Base-by-base conservation (phyloP, 2,113 vertebrate genomes). In the Amblyornis subalaris region DNA sequence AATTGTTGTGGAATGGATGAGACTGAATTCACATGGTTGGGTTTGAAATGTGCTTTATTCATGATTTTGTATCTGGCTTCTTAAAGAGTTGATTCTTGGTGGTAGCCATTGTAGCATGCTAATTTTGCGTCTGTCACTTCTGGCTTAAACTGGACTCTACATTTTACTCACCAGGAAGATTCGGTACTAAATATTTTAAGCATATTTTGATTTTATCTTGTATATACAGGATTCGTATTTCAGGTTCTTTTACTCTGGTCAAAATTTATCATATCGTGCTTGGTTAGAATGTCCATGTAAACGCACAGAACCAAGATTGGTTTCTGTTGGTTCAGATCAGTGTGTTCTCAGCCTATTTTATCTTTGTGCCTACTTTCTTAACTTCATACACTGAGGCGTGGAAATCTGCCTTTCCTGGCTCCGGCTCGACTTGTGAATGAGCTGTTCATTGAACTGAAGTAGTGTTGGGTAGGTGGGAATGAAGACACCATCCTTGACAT, bases 401-500 rank as follows among this genome's bases (percentile, higher is more conserved):
- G 76, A 70, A 90, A 28, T 83, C 26, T 54, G 54, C 31, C 54
- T 75, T 79, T 91, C 36, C 66, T 73, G 85, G 11, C 76, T 92
- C 31, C 0, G 0, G 31, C 76, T 90, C 3, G 5, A 12, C 47
- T 94, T 86, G 45, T 95, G 89, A 94, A 89, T 96, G 94, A 96
- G 90, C 82, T 71, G 72, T 89, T 94, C 90, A 24, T 54, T 94
- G 88, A 86, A 28, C 55, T 51, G 80, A 78, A 67, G 48, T 55
- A 48, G 80, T 89, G 83, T 85, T 92, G 80, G 92, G 76, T 90
- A 72, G 85, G 93, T 90, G 90, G 90, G 28, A 87, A 64, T 33
- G 80, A 90, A 92, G 65, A 45, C 44, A n/a, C 76, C 36, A 35
- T 89, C 54, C 57, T 45, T 85, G 76, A 67, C 29, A 8, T 2